Percentiles rank a stretch among this genome's conserved stretches.
Conservation (phyloP, 2,113 vertebrate species). For the Felis chaus region DNA sequence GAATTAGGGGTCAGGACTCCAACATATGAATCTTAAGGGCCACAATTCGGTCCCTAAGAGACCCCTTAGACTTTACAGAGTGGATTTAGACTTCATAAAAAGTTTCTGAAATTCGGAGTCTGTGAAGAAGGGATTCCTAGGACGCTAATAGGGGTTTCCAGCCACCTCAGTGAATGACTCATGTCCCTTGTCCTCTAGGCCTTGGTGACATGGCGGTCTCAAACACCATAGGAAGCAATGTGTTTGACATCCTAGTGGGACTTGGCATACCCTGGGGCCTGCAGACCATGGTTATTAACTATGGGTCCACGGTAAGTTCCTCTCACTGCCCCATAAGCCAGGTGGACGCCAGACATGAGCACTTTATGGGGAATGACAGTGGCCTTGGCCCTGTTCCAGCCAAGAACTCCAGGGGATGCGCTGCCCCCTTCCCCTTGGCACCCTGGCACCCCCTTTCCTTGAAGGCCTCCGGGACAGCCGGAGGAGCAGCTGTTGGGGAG, state of each 20-base stretch:
- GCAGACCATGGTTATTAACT: constrained; percentile 93
- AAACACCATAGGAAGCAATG: constrained; percentile 97
- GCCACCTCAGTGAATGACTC: background rate
- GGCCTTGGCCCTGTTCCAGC: background rate
- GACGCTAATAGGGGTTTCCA: background rate
- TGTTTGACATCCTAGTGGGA: constrained; percentile 98
- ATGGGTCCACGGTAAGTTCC: constrained; percentile 90
- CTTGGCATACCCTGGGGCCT: constrained; percentile 96
- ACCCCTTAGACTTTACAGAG: background rate
- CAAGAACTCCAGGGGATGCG: rapidly evolving
- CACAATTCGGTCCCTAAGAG: background rate
- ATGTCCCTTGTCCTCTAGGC: constrained; percentile 77
- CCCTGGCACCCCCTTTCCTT: background rate
- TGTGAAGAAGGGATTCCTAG: background rate
- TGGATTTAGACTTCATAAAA: background rate
- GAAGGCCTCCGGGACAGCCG: background rate
- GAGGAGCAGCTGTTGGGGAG: background rate
- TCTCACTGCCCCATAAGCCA: rapidly evolving
- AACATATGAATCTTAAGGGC: background rate
- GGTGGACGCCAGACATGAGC: rapidly evolving
- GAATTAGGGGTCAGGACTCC: background rate
- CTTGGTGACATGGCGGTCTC: constrained; percentile 99
- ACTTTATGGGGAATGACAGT: rapidly evolving
- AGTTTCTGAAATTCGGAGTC: background rate
- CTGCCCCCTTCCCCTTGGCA: background rate